Base-by-base conservation (phyloP, 2,888 invertebrate species). In the Malthinus flaveolus region DNA sequence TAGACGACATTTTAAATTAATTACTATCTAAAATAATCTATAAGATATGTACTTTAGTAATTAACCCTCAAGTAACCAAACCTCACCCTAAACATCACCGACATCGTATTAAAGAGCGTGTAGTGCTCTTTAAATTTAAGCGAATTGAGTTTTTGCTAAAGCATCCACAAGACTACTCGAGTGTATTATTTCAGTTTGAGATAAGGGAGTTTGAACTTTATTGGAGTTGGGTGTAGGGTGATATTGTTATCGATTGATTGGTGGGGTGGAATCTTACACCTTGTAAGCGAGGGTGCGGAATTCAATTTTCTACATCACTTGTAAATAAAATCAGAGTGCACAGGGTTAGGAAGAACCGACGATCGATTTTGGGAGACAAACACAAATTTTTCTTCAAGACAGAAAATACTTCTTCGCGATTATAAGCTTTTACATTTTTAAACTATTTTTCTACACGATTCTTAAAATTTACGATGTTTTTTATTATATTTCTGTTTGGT, bases 231-330 rank as follows among this genome's bases (percentile, higher is more conserved):
- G 54, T 61, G 57, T 59, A 61, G 59, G 61, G 62, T 55, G 64
- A 64, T 64, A 65, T 64, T 56, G 62, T 65, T 71, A 73, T 73
- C 74, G 74, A 73, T 74, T 73, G 72, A 70, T 71, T 68, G 67
- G 64, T 58, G 65, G 68, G 70, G 68, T 68, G 73, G 72, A 73
- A 73, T 72, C 71, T 71, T 71, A 73, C 74, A 74, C 74, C 74
- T 74, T 73, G 66, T 58, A 67, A 64, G 61, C 69, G 72, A 72
- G 77, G 77, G 76, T 71, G 78, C 72, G 76, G 74, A 79, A 77
- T 79, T 76, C 79, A 79, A 79, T 79, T 79, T 79, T 79, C 79
- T 78, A 78, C 79, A 78, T 78, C 78, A 77, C 76, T 78, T 77
- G 78, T 76, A 77, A 78, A 79, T 78, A 78, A 79, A 78, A 79